phyloP scores from a whole-genome alignment of 2,888 invertebrate species.

The Crossocerus cetratus region DNA sequence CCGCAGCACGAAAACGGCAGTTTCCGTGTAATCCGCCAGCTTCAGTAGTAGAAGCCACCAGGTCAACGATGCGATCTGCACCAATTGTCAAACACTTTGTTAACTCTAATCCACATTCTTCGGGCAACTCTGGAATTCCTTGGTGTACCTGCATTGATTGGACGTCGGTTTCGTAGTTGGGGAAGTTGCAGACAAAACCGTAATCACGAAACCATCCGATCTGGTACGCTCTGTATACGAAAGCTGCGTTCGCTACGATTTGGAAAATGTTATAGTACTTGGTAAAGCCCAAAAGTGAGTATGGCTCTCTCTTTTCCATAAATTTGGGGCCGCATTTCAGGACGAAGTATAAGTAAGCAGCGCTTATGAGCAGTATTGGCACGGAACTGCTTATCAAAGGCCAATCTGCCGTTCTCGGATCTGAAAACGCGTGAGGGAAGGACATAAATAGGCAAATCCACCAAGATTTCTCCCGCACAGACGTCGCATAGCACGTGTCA shows the following conservation, averaged over 20 bases:
- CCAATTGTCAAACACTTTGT: background rate
- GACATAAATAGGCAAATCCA: too few relatives aligned
- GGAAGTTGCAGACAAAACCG: constrained; percentile 80
- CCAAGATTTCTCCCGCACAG: too few relatives aligned
- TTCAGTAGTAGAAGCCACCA: constrained; percentile 82
- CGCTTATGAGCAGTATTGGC: constrained; percentile 78
- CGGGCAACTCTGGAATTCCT: background rate
- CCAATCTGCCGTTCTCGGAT: background rate
- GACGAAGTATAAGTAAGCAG: constrained; percentile 80
- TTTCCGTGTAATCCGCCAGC: constrained; percentile 83
- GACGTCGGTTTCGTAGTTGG: background rate
- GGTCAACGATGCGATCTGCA: constrained; percentile 70
- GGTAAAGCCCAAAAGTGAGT: constrained; percentile 82
- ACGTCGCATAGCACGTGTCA: background rate
- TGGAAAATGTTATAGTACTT: constrained; percentile 89
- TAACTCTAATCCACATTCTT: too few relatives aligned
- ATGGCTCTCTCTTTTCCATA: constrained; percentile 85
- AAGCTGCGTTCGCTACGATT: constrained; percentile 77
- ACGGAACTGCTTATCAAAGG: constrained; percentile 79
- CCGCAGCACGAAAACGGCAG: constrained; percentile 83
- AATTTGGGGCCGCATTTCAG: constrained; percentile 81
- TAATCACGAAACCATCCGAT: constrained; percentile 45
- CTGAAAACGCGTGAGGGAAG: constrained; percentile 3
- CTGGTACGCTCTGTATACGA: constrained; percentile 79
- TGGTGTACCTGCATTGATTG: background rate